Percentiles rank a stretch among this genome's conserved stretches.
phyloP scores from a whole-genome alignment of 2,113 vertebrate species.

The Lepisosteus osseus region DNA sequence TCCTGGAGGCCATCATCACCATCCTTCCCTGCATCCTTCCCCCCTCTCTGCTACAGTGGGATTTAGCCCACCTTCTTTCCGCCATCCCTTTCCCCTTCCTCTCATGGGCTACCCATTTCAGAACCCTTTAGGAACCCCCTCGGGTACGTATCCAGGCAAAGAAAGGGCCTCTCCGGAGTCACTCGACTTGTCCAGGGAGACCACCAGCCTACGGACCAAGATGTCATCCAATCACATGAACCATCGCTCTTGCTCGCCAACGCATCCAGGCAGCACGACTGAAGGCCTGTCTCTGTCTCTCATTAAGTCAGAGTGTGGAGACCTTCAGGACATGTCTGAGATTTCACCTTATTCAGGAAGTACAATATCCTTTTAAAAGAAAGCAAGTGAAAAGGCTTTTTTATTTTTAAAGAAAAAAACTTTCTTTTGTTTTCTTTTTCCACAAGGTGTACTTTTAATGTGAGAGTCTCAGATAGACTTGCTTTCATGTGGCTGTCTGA shows the following conservation, averaged over 20 bases:
- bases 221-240: conserved; percentile 89
- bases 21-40: conserved; percentile 86
- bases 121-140: conserved; percentile 80
- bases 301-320: conserved; percentile 97
- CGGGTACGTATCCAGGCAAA: conserved; percentile 78
- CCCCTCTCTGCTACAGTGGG: conserved; percentile 83
- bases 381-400: background rate
- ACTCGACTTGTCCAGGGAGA: conserved; percentile 91
- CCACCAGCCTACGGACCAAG: conserved; percentile 94
- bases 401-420: background rate
- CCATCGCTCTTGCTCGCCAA: conserved; percentile 88
- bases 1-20: conserved; percentile 82
- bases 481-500: background rate
- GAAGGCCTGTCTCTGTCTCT: conserved; percentile 93
- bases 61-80: conserved; percentile 91
- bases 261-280: conserved; percentile 82
- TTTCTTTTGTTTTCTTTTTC: background rate
- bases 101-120: conserved; percentile 98
- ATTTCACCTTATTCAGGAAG: conserved; percentile 96
- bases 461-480: background rate
- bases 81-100: conserved; percentile 91
- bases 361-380: conserved; percentile 91
- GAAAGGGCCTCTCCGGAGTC: conserved; percentile 89
- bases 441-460: no score
- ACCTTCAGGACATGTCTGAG: conserved; percentile 95